These are phyloP conservation scores for Varanus komodoensis DNA, from an alignment of 2,113 vertebrate genomes.

Conservation along the genomic window DNA sequence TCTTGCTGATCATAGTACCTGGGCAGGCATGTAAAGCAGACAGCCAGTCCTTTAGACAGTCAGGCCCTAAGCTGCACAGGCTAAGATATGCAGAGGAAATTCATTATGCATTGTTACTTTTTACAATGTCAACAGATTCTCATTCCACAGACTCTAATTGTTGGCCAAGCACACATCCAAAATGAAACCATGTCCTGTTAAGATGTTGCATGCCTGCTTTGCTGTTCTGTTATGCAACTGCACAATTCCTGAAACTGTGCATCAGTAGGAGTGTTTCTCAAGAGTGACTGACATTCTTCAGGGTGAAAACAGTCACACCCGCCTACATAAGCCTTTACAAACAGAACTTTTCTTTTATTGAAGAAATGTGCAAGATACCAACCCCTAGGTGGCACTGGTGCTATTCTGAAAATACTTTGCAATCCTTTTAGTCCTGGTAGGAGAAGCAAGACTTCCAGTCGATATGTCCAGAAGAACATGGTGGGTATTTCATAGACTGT, in stretches of 20 bases:
- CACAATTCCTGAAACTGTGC: background rate
- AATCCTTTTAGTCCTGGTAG: rapidly evolving
- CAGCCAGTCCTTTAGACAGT: too few relatives aligned
- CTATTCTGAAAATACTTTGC: constrained; percentile 38
- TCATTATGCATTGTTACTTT: background rate
- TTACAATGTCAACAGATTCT: background rate
- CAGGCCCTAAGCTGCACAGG: too few relatives aligned
- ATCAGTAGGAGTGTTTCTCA: background rate
- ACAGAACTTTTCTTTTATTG: background rate
- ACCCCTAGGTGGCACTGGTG: constrained; percentile 70
- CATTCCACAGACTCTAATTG: too few relatives aligned
- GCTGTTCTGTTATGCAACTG: background rate
- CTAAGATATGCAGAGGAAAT: background rate
- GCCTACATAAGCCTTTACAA: background rate
- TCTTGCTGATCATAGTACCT: too few relatives aligned
- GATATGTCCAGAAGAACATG: background rate
- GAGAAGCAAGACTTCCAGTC: background rate
- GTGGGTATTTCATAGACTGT: constrained; percentile 31
- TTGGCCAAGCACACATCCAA: background rate
- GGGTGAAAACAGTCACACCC: background rate
- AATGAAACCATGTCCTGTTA: background rate
- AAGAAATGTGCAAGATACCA: background rate
- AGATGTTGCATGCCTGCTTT: background rate
- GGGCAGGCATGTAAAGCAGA: too few relatives aligned
- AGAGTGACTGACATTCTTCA: background rate